These are phyloP conservation scores for Heteronetta atricapilla DNA, from an alignment of 2,113 vertebrate species.

Conservation along the genomic window DNA sequence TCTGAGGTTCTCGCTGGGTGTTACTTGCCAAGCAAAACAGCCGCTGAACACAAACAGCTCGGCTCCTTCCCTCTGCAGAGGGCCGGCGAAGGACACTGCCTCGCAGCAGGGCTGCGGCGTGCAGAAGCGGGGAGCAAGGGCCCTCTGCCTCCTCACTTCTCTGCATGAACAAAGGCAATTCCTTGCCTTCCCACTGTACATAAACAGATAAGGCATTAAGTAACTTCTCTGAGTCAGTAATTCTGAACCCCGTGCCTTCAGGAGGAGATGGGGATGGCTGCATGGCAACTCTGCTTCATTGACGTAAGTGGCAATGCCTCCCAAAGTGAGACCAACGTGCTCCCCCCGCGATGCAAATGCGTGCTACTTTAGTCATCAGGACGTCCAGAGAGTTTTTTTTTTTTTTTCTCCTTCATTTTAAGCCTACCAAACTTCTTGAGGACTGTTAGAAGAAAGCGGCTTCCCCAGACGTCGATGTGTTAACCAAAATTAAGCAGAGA, in stretches of 20 bases:
- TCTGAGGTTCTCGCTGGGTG: neutral
- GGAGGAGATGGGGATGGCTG: neutral
- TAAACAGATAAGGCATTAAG: neutral
- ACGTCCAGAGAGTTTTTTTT: neutral
- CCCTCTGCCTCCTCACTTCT: neutral
- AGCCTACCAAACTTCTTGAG: neutral
- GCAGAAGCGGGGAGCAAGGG: neutral
- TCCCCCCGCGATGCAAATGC: neutral
- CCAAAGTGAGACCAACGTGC: neutral
- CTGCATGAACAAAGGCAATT: neutral
- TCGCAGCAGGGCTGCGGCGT: accelerated
- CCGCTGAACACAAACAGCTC: neutral
- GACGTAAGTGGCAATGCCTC: neutral
- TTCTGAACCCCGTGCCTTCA: neutral
- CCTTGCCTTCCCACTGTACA: neutral
- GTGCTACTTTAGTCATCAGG: neutral
- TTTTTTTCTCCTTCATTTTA: neutral
- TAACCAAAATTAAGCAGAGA: neutral
- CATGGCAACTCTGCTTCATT: neutral
- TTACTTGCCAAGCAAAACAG: constrained; percentile 25
- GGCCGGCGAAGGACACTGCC: neutral
- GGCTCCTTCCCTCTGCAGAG: neutral
- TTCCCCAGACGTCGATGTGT: neutral
- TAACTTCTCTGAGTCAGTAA: neutral
- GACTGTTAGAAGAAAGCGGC: neutral